Conservation (phyloP, 2,888 invertebrate genomes). For the Linyphia triangularis region DNA sequence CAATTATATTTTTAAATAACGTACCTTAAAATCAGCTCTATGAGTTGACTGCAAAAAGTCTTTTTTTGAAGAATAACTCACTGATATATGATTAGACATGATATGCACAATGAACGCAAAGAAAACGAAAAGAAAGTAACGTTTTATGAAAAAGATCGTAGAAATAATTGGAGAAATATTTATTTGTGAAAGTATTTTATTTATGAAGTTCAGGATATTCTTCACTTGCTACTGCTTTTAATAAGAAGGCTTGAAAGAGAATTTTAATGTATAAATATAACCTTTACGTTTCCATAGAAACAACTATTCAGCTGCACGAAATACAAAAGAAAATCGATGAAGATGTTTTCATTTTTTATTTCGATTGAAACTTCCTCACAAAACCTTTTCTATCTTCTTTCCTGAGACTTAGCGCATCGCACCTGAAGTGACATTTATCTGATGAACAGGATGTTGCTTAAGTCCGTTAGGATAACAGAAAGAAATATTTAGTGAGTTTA, state of each 20-base stretch:
- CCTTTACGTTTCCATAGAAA: conserved; percentile 54
- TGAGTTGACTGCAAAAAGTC: conserved; percentile 38
- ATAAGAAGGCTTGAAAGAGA: neutral
- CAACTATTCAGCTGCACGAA: conserved; percentile 12
- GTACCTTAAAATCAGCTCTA: conserved; percentile 47
- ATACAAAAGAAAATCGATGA: conserved; percentile 33
- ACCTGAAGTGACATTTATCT: neutral
- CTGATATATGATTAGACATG: conserved; percentile 48
- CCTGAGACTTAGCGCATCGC: neutral
- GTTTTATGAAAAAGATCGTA: no score
- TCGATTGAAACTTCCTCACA: neutral
- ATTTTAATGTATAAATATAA: conserved; percentile 52
- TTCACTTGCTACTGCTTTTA: neutral
- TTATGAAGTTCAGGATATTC: neutral
- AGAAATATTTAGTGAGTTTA: no score
- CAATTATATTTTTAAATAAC: neutral
- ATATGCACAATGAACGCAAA: no score
- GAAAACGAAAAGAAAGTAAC: no score
- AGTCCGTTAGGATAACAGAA: no score
- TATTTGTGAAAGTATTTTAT: no score
- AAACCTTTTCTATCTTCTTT: neutral
- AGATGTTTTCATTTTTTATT: neutral
- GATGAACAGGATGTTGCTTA: no score
- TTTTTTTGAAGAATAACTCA: conserved; percentile 12
- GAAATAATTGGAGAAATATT: no score